Evolutionary conservation across 2,888 invertebrate genomes (phyloP).

Genomic region (Nomada ruficornis): DNA sequence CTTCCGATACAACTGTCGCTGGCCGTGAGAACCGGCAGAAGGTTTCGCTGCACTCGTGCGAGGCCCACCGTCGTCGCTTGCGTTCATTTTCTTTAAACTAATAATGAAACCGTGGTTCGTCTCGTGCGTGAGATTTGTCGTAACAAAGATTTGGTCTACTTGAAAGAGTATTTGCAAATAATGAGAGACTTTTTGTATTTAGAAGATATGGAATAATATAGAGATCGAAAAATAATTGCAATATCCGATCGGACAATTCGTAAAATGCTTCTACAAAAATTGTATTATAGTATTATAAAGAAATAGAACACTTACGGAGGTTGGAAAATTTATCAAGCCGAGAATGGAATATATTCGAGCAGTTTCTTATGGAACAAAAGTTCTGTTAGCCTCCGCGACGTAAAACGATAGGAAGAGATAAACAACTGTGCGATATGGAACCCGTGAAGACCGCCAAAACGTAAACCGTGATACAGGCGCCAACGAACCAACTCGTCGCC

Average conservation of each 20-base stretch:
- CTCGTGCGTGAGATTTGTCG: no score
- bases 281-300: neutral
- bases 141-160: no score
- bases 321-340: neutral
- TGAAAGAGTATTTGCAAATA: no score
- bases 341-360: no score
- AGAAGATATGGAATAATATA: no score
- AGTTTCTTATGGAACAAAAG: slow-evolving; percentile 11
- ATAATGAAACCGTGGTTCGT: neutral
- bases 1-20: slow-evolving; percentile 70
- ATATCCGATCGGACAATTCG: slow-evolving; percentile 6
- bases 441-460: slow-evolving; percentile 69
- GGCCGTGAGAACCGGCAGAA: slow-evolving; percentile 67
- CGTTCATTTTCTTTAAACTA: slow-evolving; percentile 57
- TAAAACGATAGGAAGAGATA: slow-evolving; percentile 62
- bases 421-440: slow-evolving; percentile 67
- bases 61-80: slow-evolving; percentile 53
- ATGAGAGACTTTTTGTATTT: no score
- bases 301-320: neutral
- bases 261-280: neutral
- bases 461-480: slow-evolving; percentile 73
- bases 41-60: slow-evolving; percentile 40
- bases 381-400: slow-evolving; percentile 22
- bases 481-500: slow-evolving; percentile 70
- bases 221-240: no score